A percentile compares a stretch with the other conserved stretches of the same genome.
Conservation (phyloP, 2,113 vertebrate genomes). For the Perca flavescens region DNA sequence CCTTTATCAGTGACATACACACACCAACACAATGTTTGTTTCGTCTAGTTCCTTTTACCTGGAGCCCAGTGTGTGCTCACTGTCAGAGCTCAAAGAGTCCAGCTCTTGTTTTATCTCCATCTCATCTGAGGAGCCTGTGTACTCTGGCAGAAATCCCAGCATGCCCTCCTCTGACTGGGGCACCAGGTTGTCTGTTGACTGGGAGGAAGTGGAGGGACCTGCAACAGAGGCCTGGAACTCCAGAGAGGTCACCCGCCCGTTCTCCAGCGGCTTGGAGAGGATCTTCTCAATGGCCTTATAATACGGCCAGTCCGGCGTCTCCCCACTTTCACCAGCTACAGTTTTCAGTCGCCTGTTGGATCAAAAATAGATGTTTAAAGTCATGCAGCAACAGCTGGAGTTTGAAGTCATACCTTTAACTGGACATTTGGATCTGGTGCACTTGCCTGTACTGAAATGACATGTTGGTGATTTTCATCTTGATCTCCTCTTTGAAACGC, state of each 20-base stretch:
- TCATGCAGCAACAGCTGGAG: constrained; percentile 48
- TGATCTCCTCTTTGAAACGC: constrained; percentile 97
- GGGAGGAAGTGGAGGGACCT: constrained; percentile 89
- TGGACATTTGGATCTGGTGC: constrained; percentile 20
- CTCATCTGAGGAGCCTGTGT: constrained; percentile 95
- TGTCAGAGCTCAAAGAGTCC: constrained; percentile 83
- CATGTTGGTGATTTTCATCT: constrained; percentile 99
- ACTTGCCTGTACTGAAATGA: constrained; percentile 99
- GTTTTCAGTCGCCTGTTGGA: constrained; percentile 92
- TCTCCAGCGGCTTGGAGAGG: constrained; percentile 91
- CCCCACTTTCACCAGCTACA: constrained; percentile 86
- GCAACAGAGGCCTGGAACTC: constrained; percentile 83
- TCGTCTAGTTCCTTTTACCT: constrained; percentile 71
- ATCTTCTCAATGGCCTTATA: constrained; percentile 96
- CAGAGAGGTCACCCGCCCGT: constrained; percentile 86
- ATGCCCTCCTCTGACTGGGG: constrained; percentile 88
- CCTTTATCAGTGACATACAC: not conserved
- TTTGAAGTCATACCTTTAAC: not conserved
- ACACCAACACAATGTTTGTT: not conserved
- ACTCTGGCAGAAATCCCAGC: constrained; percentile 92
- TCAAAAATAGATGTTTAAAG: constrained; percentile 23
- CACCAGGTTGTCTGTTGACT: constrained; percentile 87
- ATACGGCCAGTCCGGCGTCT: constrained; percentile 95
- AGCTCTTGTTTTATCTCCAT: constrained; percentile 90
- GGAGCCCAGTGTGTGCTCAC: constrained; percentile 78